Percentiles rank a stretch among this genome's conserved stretches.
Conservation (phyloP, 2,113 vertebrate genomes). For the Hippolais icterina region DNA sequence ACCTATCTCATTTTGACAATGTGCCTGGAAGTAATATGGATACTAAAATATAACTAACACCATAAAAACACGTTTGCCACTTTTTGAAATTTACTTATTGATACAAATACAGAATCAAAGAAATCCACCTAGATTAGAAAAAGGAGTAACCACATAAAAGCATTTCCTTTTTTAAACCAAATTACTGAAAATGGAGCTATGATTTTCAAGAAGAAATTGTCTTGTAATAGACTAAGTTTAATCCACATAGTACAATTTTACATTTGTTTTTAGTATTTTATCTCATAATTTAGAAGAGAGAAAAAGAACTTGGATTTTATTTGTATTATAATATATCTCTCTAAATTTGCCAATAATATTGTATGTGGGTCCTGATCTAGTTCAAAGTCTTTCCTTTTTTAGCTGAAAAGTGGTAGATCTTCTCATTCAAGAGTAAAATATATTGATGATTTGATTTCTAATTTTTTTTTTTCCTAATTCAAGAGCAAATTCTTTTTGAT, state of each 20-base stretch:
- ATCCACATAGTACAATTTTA: not conserved
- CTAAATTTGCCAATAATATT: not conserved
- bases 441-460: not conserved
- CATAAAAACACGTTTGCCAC: not conserved
- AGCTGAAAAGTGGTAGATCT: not conserved
- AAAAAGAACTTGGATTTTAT: not conserved
- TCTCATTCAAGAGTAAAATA: not conserved
- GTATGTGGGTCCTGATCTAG: not conserved
- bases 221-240: not conserved
- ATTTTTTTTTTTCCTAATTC: not conserved
- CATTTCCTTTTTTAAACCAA: not conserved
- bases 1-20: slow-evolving; percentile 66
- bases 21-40: slow-evolving; percentile 28
- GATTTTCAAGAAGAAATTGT: not conserved
- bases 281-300: not conserved
- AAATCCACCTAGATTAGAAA: not conserved
- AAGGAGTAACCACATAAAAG: not conserved
- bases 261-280: not conserved
- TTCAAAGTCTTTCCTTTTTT: not conserved
- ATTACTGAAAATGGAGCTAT: not conserved
- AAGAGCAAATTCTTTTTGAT: not conserved
- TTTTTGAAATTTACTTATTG: not conserved
- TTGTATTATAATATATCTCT: not conserved
- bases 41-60: not conserved
- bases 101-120: not conserved